Conservation (phyloP, 2,888 invertebrate genomes). For the Agriopis aurantiaria region DNA sequence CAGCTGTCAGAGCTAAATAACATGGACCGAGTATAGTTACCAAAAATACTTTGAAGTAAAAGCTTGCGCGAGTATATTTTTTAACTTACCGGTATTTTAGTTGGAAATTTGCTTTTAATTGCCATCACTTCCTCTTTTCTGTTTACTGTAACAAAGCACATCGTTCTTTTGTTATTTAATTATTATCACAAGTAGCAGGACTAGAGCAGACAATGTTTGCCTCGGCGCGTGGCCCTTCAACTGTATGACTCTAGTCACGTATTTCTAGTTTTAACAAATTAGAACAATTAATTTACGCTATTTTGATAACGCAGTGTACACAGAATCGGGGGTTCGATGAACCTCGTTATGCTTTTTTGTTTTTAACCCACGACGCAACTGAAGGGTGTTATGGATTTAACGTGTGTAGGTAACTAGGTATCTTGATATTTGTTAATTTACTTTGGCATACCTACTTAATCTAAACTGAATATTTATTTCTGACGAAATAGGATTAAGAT, state of each 20-base stretch:
- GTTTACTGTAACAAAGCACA: constrained; percentile 81
- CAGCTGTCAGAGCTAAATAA: too few species aligned
- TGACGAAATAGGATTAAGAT: too few species aligned
- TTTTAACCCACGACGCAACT: background rate
- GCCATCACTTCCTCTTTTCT: constrained; percentile 92
- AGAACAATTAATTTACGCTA: constrained; percentile 60
- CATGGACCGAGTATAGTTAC: too few species aligned
- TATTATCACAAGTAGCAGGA: constrained; percentile 24
- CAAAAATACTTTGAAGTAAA: background rate
- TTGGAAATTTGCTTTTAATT: constrained; percentile 92
- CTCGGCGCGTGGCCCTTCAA: constrained; percentile 30
- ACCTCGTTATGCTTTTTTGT: constrained; percentile 44
- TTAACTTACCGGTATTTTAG: constrained; percentile 91
- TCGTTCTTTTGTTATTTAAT: constrained; percentile 27
- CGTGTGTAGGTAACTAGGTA: too few species aligned
- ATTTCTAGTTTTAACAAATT: constrained; percentile 50
- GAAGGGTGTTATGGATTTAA: too few species aligned
- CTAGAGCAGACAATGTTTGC: constrained; percentile 18
- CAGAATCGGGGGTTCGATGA: constrained; percentile 58
- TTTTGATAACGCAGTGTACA: constrained; percentile 60
- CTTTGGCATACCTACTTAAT: too few species aligned
- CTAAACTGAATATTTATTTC: too few species aligned
- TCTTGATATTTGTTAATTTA: too few species aligned
- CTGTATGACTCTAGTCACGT: constrained; percentile 53
- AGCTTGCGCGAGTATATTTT: background rate